These are phyloP conservation scores for Brachionus manjavacas DNA, from an alignment of 1,140 invertebrate genomes.

Conservation along the genomic window DNA sequence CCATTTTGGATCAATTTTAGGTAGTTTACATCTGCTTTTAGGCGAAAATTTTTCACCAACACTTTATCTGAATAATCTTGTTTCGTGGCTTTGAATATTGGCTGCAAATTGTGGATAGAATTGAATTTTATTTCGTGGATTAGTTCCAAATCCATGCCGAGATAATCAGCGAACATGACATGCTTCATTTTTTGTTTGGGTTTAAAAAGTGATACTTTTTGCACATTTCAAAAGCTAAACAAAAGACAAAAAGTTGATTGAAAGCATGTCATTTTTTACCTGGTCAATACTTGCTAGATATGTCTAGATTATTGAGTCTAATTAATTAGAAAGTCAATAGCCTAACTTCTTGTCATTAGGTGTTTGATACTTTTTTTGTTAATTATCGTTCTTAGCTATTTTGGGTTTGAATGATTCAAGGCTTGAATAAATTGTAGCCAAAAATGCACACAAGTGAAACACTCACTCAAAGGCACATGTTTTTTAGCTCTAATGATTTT, in stretches of 20 bases:
- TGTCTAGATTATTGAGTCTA: conserved; percentile 20
- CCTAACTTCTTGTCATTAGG: conserved; percentile 3
- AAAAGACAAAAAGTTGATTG: background rate
- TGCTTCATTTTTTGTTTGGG: background rate
- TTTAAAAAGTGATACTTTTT: background rate
- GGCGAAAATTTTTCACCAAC: background rate
- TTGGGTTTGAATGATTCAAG: background rate
- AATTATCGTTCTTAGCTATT: background rate
- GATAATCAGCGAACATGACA: conserved; percentile 17
- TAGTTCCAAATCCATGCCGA: conserved; percentile 23
- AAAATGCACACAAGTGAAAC: background rate
- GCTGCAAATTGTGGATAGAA: background rate
- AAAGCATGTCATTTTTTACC: background rate
- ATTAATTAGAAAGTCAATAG: conserved; percentile 17
- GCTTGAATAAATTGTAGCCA: background rate
- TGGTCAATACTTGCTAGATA: background rate
- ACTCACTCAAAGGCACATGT: background rate
- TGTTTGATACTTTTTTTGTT: conserved; percentile 13
- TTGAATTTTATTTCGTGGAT: conserved; percentile 28
- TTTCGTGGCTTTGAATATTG: background rate
- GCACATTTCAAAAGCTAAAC: background rate
- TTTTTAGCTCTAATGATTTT: background rate
- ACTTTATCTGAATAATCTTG: background rate
- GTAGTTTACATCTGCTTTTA: background rate
- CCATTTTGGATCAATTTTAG: background rate